These are phyloP conservation scores for Scyliorhinus canicula DNA, from an alignment of 2,797 vertebrate species.

Conservation along the genomic window DNA sequence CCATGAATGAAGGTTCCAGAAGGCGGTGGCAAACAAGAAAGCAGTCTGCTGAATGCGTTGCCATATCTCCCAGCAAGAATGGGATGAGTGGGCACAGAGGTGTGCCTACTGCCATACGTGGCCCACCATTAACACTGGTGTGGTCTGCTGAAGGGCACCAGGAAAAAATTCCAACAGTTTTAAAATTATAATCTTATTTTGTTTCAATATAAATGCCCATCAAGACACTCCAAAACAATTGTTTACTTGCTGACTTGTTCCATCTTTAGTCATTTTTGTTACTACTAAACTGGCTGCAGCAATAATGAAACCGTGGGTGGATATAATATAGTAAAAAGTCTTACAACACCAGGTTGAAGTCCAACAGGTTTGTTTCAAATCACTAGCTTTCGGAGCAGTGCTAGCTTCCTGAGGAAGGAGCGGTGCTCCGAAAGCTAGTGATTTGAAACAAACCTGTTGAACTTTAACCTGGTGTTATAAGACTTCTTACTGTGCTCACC, in stretches of 20 bases:
- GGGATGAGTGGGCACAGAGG: neutral
- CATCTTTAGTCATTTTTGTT: neutral
- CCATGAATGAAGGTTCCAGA: neutral
- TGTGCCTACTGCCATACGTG: neutral
- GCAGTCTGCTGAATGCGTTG: neutral
- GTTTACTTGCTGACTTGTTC: neutral
- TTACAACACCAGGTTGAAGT: too few species aligned
- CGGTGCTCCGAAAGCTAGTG: too few species aligned
- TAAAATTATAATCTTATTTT: neutral
- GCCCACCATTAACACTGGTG: neutral
- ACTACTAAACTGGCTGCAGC: neutral
- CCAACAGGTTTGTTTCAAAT: too few species aligned
- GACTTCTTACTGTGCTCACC: too few species aligned
- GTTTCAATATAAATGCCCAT: neutral
- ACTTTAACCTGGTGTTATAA: too few species aligned
- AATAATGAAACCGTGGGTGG: neutral
- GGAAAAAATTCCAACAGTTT: neutral
- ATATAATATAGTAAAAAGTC: neutral
- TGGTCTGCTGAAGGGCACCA: neutral
- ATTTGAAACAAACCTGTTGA: too few species aligned
- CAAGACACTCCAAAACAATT: neutral
- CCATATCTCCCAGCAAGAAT: neutral
- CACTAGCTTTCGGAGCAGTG: too few species aligned
- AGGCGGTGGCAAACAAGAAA: neutral
- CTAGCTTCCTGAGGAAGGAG: too few species aligned